Evolutionary conservation across 2,797 vertebrate genomes (phyloP), one percentile per base, ranked within the genome.

Genomic region (Sparus aurata): DNA sequence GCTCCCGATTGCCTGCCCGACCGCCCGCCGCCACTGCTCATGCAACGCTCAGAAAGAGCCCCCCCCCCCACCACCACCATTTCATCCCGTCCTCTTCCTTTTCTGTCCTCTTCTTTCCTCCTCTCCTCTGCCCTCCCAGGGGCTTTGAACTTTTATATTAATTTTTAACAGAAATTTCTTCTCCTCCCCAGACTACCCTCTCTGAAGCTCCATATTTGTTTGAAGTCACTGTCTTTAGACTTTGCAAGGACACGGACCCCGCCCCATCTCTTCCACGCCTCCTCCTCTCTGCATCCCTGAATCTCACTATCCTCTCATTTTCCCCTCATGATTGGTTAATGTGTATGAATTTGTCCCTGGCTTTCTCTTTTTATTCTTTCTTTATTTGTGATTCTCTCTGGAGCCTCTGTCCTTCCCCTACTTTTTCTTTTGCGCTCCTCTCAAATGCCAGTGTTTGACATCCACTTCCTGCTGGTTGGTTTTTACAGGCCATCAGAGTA

Each of bases 401-500:
- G 4, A 20, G 46, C 50, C 27, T 71, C 13, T 73, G 3, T 66
- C 50, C 62, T 50, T 50, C 22, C 53, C 11, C 9, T 3, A 23
- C 18, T 54, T 74, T 12, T 41, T 45, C 9, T 38, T 10, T 5
- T 73, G 20, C 10, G 67, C 8, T 43, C 13, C 34, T 57, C 34
- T 71, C 46, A 78, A 87, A 84, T 89, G 23, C 68, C 69, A 77
- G 77, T 86, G 81, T 92, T 89, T 91, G 89, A 93, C 79, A 77
- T 79, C 69, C 65, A 57, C 55, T 74, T 90, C 79, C 20, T 91
- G 69, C 70, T 89, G 85, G 70, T 95, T 95, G 90, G 93, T 93
- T 97, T 96, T 95, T 94, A 91, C 97, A 99, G 97, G 97, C 94
- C 85, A 75, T 99, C 96, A 97, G 94, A 94, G 94, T 98, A 95